These are phyloP conservation scores for Cinara cedri DNA, from an alignment of 2,888 invertebrate species.

Conservation along the genomic window DNA sequence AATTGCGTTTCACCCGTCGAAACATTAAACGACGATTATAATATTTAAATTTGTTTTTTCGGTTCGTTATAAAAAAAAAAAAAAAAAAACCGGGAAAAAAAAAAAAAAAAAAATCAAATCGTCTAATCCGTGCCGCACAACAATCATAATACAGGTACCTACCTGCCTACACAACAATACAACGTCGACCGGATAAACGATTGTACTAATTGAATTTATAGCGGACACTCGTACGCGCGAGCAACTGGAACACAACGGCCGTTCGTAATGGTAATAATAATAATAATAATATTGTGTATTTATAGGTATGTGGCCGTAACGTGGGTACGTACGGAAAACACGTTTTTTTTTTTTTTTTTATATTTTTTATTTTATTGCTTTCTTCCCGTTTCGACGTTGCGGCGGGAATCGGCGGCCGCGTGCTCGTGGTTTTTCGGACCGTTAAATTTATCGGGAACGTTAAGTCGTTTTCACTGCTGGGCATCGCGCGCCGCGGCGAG, in stretches of 20 bases:
- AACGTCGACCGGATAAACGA: slow-evolving; percentile 32
- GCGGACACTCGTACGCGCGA: background rate
- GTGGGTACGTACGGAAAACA: background rate
- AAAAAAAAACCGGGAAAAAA: too few species aligned
- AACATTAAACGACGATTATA: slow-evolving; percentile 28
- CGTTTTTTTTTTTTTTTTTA: too few species aligned
- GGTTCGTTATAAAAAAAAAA: too few species aligned
- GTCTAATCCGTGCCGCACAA: too few species aligned
- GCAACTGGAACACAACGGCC: too few species aligned
- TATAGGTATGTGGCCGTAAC: too few species aligned
- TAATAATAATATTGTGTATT: too few species aligned
- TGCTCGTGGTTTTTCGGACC: background rate
- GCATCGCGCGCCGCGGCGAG: background rate
- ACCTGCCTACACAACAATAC: too few species aligned
- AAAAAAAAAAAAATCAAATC: too few species aligned
- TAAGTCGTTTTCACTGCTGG: slow-evolving; percentile 39
- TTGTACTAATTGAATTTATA: slow-evolving; percentile 43
- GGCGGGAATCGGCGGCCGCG: slow-evolving; percentile 18
- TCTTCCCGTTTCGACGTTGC: slow-evolving; percentile 21
- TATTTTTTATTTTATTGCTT: too few species aligned
- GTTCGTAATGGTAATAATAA: too few species aligned
- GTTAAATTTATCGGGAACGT: slow-evolving; percentile 45
- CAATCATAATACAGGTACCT: too few species aligned
- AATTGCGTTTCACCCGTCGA: slow-evolving; percentile 23
- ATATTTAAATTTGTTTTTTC: background rate